Base-by-base conservation (phyloP, 2,113 vertebrate species). In the Eublepharis macularius region DNA sequence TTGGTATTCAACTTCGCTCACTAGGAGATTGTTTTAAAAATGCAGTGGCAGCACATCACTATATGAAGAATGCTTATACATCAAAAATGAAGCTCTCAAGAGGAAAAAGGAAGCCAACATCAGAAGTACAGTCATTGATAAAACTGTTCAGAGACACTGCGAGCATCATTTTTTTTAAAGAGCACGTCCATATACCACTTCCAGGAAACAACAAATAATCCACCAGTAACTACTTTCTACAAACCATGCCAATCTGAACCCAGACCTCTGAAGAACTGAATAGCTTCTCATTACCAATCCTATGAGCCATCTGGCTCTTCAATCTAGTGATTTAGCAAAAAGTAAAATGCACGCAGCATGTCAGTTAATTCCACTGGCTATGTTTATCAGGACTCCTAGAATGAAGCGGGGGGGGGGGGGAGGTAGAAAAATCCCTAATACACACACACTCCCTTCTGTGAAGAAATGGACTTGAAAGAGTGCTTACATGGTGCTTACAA, bases 271-370 rank as follows among this genome's bases (percentile, higher is more conserved):
- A 91, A 60, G 19, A 60, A 86, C 69, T 82, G 88, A 86, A 86
- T 76, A 76, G 82, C 85, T 82, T 90, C 86, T 87, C 89, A 87
- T 91, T 86, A 86, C 69, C 76, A 60, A 69, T 47, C 74, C 12
- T 72, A 39, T 89, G 81, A 88, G 76, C 91, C 89, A 90, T 90
- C 91, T 93, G 87, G 26, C 81, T 80, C 73, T 32, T 45, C 70
- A 41, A 32, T 65, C 73, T 76, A 82, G 54, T n/a, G 63, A 91
- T 89, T 89, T 65, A 87, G 83, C 75, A 29, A 7, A 49, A 16
- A 77, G 51, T 73, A 57, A 45, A 26, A 19, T 87, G 74, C 82
- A 60, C 19, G 26, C 81, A 60, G 77, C 1, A 1, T 88, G 86
- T 36, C 72, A 84, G 51, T 36, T 81, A 47, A 77, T 78, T 76